Evolutionary conservation across 2,888 invertebrate genomes (phyloP), one percentile per base, ranked within the genome.

Genomic region (Physocephala rufipes): DNA sequence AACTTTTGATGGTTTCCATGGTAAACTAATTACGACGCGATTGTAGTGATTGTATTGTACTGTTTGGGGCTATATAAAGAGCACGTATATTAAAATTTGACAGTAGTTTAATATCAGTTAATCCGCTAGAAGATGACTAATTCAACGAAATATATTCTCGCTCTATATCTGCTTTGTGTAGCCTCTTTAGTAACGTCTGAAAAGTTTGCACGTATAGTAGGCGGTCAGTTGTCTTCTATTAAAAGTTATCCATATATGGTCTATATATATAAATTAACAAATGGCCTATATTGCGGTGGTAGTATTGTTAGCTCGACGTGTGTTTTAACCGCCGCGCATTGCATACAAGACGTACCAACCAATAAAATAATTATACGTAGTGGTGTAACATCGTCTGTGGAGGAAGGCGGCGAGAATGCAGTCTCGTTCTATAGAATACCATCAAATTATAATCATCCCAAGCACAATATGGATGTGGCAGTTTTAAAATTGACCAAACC

Each of bases 281-380:
- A 30, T 16, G 21, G 36, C 12, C 16, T 21, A 16, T 83, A n/a
- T n/a, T n/a, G 83, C 62, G 84, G 83, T 1, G 84, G 83, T 9
- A 77, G 80, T 2, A 51, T 82, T 43, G 67, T 80, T 21, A 77
- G 76, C 2, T 3, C 73, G 3, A 77, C 71, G 7, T 77, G 74
- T 67, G 81, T 81, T 36, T 71, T 83, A 0, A 82, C 80, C 49
- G 83, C 83, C 1, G 82, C 81, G 0, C 83, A 83, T 53, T 83
- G 83, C 45, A 74, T 81, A 0, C 69, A 76, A 36, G 76, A 73
- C 0, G 47, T 36, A 2, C n/a, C 28, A 1, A 3, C 47, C 2
- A 19, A 36, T 1, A 1, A 9, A 2, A 2, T 73, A 1, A 15
- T n/a, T 15, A 53, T 73, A 24, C 53, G 43, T 30, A 71, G 64